Percentiles rank a stretch among this genome's conserved stretches.
These are phyloP conservation scores for Morone chrysops DNA, from an alignment of 2,113 vertebrate species.

Conservation along the genomic window DNA sequence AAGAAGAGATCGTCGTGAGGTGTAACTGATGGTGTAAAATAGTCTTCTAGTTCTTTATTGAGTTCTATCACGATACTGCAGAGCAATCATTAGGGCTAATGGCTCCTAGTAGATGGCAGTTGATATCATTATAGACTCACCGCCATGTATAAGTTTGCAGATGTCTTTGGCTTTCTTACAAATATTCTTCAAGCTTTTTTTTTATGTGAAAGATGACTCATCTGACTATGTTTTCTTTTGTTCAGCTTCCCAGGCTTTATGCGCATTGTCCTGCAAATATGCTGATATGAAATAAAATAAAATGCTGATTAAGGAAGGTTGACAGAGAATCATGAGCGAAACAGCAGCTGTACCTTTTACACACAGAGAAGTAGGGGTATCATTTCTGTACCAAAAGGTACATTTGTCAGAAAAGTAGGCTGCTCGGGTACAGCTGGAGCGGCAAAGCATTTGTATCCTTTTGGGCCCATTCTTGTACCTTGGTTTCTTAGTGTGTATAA, in stretches of 20 bases:
- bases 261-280: background rate
- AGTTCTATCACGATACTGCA: background rate
- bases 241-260: background rate
- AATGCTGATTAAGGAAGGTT: background rate
- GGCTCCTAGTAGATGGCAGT: background rate
- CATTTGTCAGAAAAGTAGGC: too few species aligned
- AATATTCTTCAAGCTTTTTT: background rate
- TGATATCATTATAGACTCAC: constrained; percentile 2
- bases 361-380: too few species aligned
- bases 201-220: background rate
- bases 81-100: constrained; percentile 1
- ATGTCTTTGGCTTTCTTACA: background rate
- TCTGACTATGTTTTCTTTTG: background rate
- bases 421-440: too few species aligned
- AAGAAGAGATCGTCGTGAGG: constrained; percentile 16
- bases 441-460: too few species aligned
- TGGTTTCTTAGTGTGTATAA: too few species aligned
- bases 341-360: background rate
- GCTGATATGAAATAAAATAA: background rate
- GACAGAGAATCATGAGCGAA: background rate
- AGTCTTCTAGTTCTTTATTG: constrained; percentile 26
- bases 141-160: background rate
- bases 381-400: too few species aligned
- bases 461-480: too few species aligned
- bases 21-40: constrained; percentile 40